These are phyloP conservation scores for Epinephelus moara DNA, from an alignment of 2,113 vertebrate species.

Conservation along the genomic window DNA sequence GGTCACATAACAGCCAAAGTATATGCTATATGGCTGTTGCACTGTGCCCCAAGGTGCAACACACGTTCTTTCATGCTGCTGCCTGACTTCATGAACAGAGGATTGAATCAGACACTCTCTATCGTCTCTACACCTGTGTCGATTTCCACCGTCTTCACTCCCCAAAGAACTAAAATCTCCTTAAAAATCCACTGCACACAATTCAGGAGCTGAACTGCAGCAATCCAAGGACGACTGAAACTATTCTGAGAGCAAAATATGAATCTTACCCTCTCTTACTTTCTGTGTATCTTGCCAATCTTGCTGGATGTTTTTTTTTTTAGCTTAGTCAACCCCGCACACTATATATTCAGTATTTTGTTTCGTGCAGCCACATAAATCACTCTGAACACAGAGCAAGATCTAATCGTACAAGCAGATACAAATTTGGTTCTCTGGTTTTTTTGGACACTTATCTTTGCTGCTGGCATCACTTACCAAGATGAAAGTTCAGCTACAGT, in stretches of 20 bases:
- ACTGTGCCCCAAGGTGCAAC: not conserved
- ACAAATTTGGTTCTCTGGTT: conserved; percentile 22
- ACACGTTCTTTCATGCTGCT: not conserved
- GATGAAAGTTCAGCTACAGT: conserved; percentile 36
- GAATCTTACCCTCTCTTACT: conserved; percentile 14
- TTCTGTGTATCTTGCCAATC: not conserved
- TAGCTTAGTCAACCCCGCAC: not conserved
- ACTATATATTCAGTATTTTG: conserved; percentile 4
- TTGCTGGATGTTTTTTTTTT: not conserved
- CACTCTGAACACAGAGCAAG: conserved; percentile 2
- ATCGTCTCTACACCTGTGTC: not conserved
- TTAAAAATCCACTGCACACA: not conserved
- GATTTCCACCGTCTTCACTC: not conserved
- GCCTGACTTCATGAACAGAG: conserved; percentile 20
- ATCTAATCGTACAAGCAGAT: conserved; percentile 23
- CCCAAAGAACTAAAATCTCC: not conserved
- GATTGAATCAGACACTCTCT: not conserved
- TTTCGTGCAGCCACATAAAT: conserved; percentile 51
- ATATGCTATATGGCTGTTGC: not conserved
- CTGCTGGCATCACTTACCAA: conserved; percentile 9
- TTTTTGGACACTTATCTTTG: conserved; percentile 30
- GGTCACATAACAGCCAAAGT: conserved; percentile 7
- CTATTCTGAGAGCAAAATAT: not conserved
- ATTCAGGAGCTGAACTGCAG: not conserved
- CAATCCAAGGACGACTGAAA: conserved; percentile 19